Percentiles rank a stretch among this genome's conserved stretches.
These are phyloP conservation scores for Bombus waltoni DNA, from an alignment of 1,140 invertebrate species.

Conservation along the genomic window DNA sequence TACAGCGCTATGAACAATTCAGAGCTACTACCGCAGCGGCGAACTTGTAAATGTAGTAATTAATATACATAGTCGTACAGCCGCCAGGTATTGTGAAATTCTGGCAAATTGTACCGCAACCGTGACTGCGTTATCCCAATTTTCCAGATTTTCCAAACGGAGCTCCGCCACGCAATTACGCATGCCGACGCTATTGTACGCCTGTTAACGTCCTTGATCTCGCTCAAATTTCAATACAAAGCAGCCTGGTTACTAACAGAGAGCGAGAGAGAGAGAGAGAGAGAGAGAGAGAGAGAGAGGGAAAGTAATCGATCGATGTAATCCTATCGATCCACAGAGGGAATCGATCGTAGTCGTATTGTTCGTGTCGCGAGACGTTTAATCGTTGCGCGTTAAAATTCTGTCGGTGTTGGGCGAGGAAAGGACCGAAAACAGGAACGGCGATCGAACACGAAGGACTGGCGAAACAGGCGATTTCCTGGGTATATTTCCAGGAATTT, in stretches of 20 bases:
- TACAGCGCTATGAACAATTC: constrained; percentile 32
- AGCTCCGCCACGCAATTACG: no score
- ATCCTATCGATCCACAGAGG: no score
- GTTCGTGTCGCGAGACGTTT: no score
- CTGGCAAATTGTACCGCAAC: constrained; percentile 3
- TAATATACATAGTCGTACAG: constrained; percentile 35
- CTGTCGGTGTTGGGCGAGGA: no score
- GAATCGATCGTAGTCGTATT: no score
- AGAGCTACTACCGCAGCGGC: constrained; percentile 1
- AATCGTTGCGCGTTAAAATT: no score
- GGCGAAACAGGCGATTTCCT: neutral
- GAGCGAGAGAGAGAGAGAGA: no score
- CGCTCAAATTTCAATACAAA: neutral
- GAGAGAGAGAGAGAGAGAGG: no score
- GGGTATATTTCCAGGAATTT: neutral
- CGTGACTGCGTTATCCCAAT: constrained; percentile 6
- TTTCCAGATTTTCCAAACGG: constrained; percentile 23
- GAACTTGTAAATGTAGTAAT: constrained; percentile 47
- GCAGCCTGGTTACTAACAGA: neutral
- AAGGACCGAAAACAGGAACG: no score
- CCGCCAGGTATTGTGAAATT: constrained; percentile 1
- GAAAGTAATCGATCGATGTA: no score
- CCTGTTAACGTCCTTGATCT: neutral
- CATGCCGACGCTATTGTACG: no score
- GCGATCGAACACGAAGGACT: no score